phyloP scores from a whole-genome alignment of 1,140 invertebrate genomes.

The Drosophila subobscura region DNA sequence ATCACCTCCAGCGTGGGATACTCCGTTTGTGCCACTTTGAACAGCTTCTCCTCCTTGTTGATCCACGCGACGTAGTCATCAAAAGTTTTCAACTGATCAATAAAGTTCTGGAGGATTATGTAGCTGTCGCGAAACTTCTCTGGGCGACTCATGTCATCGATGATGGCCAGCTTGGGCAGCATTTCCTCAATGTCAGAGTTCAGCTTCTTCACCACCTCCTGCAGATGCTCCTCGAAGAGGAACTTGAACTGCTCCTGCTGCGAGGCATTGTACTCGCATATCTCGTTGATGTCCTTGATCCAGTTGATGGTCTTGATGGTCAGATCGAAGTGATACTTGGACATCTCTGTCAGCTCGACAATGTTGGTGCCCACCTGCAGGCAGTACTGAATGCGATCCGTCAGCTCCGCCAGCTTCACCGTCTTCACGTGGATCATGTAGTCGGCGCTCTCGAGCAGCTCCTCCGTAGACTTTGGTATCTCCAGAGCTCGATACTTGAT shows the following conservation, averaged over 20 bases:
- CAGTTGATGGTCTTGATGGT: conserved; percentile 89
- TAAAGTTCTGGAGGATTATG: conserved; percentile 89
- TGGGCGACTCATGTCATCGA: conserved; percentile 89
- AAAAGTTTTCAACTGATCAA: conserved; percentile 89
- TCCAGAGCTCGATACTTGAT: conserved; percentile 86
- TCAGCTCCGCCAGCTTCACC: conserved; percentile 86
- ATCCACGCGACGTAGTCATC: conserved; percentile 92
- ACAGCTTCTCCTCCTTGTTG: conserved; percentile 93
- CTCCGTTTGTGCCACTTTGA: conserved; percentile 90
- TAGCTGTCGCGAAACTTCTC: conserved; percentile 87
- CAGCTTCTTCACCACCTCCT: conserved; percentile 88
- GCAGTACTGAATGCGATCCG: conserved; percentile 86
- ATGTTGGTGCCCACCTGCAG: conserved; percentile 87
- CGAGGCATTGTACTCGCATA: conserved; percentile 88
- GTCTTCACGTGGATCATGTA: conserved; percentile 88
- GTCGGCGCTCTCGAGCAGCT: conserved; percentile 88
- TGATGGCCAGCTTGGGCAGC: conserved; percentile 87
- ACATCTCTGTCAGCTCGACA: conserved; percentile 88
- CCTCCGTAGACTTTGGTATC: conserved; percentile 88
- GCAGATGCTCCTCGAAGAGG: conserved; percentile 91
- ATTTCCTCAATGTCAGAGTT: conserved; percentile 89
- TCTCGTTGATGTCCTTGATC: conserved; percentile 88
- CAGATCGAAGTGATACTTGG: conserved; percentile 87
- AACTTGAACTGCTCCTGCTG: conserved; percentile 91
- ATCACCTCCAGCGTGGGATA: conserved; percentile 91